Evolutionary conservation across 2,888 invertebrate species (phyloP), one percentile per base, ranked within the genome.

Genomic region (Limnephilus auricula): DNA sequence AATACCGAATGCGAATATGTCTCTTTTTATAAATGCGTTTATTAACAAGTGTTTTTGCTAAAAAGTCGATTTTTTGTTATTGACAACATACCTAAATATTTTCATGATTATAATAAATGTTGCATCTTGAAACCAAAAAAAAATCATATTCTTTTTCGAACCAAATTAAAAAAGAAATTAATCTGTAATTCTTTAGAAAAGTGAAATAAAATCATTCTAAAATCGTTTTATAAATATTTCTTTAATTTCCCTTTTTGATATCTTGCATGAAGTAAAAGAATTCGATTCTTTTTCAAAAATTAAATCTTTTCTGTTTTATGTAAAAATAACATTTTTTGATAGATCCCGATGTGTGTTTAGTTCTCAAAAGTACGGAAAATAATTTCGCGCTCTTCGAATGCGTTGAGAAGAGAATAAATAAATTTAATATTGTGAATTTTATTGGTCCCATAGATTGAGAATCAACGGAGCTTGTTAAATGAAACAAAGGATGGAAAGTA

Each of bases 391-490:
- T 37, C 4, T 30, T 30, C 40, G 45, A 6, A n/a, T n/a, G 30
- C 9, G 15, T 45, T 40, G 84, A n/a, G 18, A 34, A 79, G 30
- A 78, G 25, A 34, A 18, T n/a, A 88, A 88, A 88, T 32, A 34
- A 40, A 50, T 25, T 65, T 34, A 88, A 88, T 34, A 78, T 92
- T 80, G n/a, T 89, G 89, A 34, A 65, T 89, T 89, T 92, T 92
- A 89, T 89, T 90, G 93, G 91, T 92, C 91, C 87, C 89, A 93
- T 92, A 93, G 92, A 92, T 91, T 93, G 91, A 82, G 93, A 92
- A 91, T 93, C 92, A 92, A 86, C 92, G 93, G 92, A 82, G 91
- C 91, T n/a, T 92, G 91, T 89, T 92, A 84, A 92, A 90, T 6
- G 90, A 92, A 85, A 65, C 32, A 25, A 45, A 84, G 12, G 83